A percentile compares a stretch with the other conserved stretches of the same genome.
Conservation (phyloP, 2,113 vertebrate species). For the Loxodonta africana region DNA sequence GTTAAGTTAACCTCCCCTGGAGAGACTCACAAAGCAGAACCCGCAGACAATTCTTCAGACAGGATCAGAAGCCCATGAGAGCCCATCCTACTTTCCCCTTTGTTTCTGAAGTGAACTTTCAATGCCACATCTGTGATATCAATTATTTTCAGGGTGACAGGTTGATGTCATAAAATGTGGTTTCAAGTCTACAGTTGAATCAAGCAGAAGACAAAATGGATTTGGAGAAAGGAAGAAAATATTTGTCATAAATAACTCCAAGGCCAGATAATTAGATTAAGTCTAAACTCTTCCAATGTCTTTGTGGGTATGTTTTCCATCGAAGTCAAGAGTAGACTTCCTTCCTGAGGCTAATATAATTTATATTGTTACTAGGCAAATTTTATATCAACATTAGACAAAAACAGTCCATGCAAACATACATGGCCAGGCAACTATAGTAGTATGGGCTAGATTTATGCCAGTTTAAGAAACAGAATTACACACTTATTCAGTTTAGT, state of each 20-base stretch:
- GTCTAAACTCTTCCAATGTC: neutral
- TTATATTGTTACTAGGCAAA: neutral
- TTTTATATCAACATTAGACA: neutral
- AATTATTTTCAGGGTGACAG: constrained; percentile 44
- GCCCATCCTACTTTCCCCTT: neutral
- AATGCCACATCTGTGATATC: neutral
- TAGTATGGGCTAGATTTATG: neutral
- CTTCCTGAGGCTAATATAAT: neutral
- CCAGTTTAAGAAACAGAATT: neutral
- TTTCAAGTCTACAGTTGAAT: constrained; percentile 42
- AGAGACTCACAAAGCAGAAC: neutral
- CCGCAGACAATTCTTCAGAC: neutral
- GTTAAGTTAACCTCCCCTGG: neutral
- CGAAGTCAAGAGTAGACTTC: constrained; percentile 55
- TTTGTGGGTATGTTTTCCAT: neutral
- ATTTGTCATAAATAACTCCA: neutral
- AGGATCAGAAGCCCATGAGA: neutral
- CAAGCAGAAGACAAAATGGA: constrained; percentile 23
- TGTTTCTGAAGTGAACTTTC: constrained; percentile 19
- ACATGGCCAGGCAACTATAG: neutral
- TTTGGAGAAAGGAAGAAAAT: constrained; percentile 32
- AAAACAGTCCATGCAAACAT: neutral
- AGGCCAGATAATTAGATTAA: neutral
- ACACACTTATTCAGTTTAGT: neutral
- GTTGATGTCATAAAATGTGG: neutral